Base-by-base conservation (phyloP, 1,140 invertebrate species). In the Colletes latitarsis region DNA sequence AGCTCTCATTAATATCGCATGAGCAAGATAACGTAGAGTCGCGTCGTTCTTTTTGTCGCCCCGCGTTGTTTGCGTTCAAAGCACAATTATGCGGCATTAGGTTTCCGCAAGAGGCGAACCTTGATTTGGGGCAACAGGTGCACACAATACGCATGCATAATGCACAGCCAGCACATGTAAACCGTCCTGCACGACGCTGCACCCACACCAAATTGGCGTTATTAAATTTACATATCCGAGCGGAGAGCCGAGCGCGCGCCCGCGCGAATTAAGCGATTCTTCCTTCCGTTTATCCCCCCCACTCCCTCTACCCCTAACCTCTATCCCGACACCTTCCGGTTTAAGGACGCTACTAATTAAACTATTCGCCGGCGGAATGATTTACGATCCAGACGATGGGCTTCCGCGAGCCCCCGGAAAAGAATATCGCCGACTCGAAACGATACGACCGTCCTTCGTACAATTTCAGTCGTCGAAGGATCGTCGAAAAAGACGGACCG, bases 81-180 rank as follows among this genome's bases (percentile, higher is more conserved):
- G 83, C 87, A 76, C 82, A 81, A 88, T 88, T 88, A 85, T 82
- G 86, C 83, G 81, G 86, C 82, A 87, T 88, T 88, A 88, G 86
- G 79, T 88, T 79, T 74, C 72, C 77, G 81, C 82, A 53, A 77
- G 81, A 83, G 86, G 83, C 81, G 86, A 83, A 86, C 81, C 87
- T 77, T 88, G 87, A 88, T 88, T 88, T 88, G 82, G 81, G 88
- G 88, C 89, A 90, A 90, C 89, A 90, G 89, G 88, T 90, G 89
- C 87, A 86, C 86, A 89, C 88, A 89, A 90, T 89, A 89, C 88
- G 88, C 88, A 89, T 89, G 80, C 87, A 85, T 85, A 85, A 88
- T 88, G 86, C 79, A 74, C 75, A 82, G 74, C 62, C 70, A 64
- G 82, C 82, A 77, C 84, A 84, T 81, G 86, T 88, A 80, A 83